Conservation (phyloP, 1,140 invertebrate genomes). For the Zaprionus nigranus region DNA sequence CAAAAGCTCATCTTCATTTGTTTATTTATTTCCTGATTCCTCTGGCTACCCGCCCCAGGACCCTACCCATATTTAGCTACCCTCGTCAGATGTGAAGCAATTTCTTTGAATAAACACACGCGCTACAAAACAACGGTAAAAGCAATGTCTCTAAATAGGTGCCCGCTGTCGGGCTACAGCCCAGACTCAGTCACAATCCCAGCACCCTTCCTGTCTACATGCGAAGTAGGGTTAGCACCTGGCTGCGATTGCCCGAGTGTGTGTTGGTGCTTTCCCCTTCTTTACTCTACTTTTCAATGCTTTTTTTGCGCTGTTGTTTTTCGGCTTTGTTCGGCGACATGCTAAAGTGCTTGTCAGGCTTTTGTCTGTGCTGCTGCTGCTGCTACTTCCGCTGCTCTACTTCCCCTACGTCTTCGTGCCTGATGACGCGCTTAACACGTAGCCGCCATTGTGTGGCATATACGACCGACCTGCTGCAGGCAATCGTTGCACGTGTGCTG, state of each 20-base stretch:
- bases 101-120: conserved; percentile 83
- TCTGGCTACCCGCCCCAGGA: not conserved
- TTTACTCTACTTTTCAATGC: not conserved
- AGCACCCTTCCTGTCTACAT: not conserved
- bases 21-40: conserved; percentile 74
- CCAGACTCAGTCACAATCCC: not conserved
- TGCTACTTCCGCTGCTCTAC: conserved; percentile 33
- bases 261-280: conserved; percentile 1
- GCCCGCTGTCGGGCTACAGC: conserved; percentile 52
- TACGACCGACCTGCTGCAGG: conserved; percentile 51
- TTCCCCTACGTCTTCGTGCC: conserved; percentile 18
- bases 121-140: conserved; percentile 29
- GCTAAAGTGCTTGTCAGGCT: conserved; percentile 82
- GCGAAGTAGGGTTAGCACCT: conserved; percentile 33
- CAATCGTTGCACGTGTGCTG: conserved; percentile 36
- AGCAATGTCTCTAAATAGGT: conserved; percentile 72
- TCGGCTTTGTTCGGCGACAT: conserved; percentile 72
- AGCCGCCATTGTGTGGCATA: conserved; percentile 74
- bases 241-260: conserved; percentile 45
- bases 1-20: conserved; percentile 76
- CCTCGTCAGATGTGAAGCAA: conserved; percentile 59
- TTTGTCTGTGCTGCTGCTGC: conserved; percentile 56
- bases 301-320: conserved; percentile 26
- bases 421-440: conserved; percentile 75
- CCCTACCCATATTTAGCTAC: not conserved